A percentile compares a stretch with the other conserved stretches of the same genome.
These are phyloP conservation scores for Cotesia typhae DNA, from an alignment of 1,140 invertebrate genomes.

Conservation along the genomic window DNA sequence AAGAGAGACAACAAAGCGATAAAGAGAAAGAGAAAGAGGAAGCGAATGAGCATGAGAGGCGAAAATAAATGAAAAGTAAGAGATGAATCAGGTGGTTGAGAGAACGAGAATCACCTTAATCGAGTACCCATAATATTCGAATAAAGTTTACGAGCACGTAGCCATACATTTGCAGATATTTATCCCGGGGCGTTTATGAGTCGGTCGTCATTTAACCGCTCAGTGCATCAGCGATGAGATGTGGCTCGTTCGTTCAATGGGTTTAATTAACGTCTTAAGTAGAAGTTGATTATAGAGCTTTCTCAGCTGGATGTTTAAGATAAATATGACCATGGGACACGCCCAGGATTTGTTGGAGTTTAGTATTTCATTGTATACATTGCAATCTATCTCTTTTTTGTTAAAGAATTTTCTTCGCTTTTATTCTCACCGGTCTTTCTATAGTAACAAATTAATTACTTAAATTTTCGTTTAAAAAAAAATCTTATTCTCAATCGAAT, in stretches of 20 bases:
- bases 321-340: conserved; percentile 39
- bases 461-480: too few species aligned
- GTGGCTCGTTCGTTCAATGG: conserved; percentile 34
- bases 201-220: conserved; percentile 13
- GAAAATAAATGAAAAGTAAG: not conserved
- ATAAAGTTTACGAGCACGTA: conserved; percentile 25
- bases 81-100: not conserved
- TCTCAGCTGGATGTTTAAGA: conserved; percentile 32
- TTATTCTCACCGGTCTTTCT: not conserved
- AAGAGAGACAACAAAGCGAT: too few species aligned
- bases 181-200: conserved; percentile 26
- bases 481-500: too few species aligned
- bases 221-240: conserved; percentile 13
- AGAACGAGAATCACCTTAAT: conserved; percentile 5
- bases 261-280: conserved; percentile 44
- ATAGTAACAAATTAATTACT: too few species aligned
- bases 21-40: too few species aligned
- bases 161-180: conserved; percentile 24
- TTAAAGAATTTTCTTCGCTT: not conserved
- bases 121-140: not conserved
- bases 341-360: conserved; percentile 39
- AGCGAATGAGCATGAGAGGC: not conserved
- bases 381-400: conserved; percentile 28
- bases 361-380: conserved; percentile 19
- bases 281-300: conserved; percentile 44